Evolutionary conservation across 2,113 vertebrate genomes (phyloP), one percentile per base, ranked within the genome.

Genomic region (Columbina picui): DNA sequence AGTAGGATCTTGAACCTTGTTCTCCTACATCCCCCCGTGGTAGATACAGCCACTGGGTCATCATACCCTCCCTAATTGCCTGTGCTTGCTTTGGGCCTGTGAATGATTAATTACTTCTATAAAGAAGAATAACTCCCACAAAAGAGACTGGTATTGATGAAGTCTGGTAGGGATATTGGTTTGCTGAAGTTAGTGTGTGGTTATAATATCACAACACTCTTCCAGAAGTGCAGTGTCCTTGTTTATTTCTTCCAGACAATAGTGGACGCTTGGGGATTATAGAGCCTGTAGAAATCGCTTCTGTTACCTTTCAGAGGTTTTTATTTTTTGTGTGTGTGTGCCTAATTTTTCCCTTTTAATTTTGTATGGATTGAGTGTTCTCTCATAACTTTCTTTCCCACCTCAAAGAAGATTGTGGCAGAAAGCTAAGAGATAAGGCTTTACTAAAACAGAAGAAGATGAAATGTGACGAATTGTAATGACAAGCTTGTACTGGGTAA

Each of bases 361-460:
- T 91, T 45, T 21, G 3, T 68, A 26, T 18, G 11, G 30, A 49
- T 49, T 60, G 43, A 75, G 5, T 64, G 30, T 29, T 82, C 17
- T 45, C 27, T 56, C 22, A 20, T n/a, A 41, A 13, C 38, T 65
- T 92, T 84, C 20, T 38, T 59, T 13, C 17, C 14, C 22, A 69
- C 63, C 27, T 50, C 71, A 45, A 41, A 88, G 59, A 64, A 73
- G 22, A 71, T 60, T 57, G 39, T 80, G n/a, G 39, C 25, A 80
- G 71, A 69, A 76, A 61, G 29, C 71, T 74, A 38, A 73, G 50
- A 73, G n/a, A 65, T 71, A 68, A 93, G 14, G 17, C 45, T 86
- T 71, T 92, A 56, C 41, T 84, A 39, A 84, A 86, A 36, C 9
- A 89, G 14, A 25, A 85, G 87, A 90, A 75, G 45, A 90, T 63